phyloP scores from a whole-genome alignment of 1,140 invertebrate genomes.

The Acromyrmex heyeri region DNA sequence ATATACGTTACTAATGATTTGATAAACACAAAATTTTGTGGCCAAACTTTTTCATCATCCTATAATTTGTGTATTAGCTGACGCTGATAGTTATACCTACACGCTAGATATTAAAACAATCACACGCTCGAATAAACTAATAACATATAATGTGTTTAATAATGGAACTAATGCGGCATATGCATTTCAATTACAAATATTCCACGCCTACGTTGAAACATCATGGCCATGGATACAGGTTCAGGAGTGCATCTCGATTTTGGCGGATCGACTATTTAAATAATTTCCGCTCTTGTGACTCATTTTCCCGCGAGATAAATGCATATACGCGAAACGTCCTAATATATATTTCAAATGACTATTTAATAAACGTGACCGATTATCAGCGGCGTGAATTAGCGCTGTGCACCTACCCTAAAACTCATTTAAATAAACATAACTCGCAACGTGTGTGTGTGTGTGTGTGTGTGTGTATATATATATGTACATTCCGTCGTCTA shows the following conservation, averaged over 20 bases:
- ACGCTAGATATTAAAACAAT: slow-evolving; percentile 59
- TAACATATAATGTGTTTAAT: slow-evolving; percentile 55
- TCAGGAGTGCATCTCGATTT: neutral
- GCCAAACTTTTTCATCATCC: no score
- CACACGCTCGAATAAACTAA: slow-evolving; percentile 53
- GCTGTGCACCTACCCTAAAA: neutral
- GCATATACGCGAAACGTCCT: neutral
- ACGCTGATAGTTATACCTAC: neutral
- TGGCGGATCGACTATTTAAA: slow-evolving; percentile 28
- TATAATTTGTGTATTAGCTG: slow-evolving; percentile 32
- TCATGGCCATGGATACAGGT: neutral
- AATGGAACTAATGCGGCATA: slow-evolving; percentile 60
- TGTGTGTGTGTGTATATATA: no score
- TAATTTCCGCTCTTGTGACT: slow-evolving; percentile 24
- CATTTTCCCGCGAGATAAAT: neutral
- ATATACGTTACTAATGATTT: no score
- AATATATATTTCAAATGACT: neutral
- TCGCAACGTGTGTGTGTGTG: neutral
- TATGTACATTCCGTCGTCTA: neutral
- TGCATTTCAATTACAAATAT: slow-evolving; percentile 62
- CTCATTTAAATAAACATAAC: slow-evolving; percentile 50
- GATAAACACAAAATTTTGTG: no score
- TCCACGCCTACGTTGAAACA: neutral
- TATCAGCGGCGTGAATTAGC: slow-evolving; percentile 7
- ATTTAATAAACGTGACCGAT: slow-evolving; percentile 44